A percentile compares a stretch with the other conserved stretches of the same genome.
These are phyloP conservation scores for Monochamus saltuarius DNA, from an alignment of 1,140 invertebrate species.

Conservation along the genomic window DNA sequence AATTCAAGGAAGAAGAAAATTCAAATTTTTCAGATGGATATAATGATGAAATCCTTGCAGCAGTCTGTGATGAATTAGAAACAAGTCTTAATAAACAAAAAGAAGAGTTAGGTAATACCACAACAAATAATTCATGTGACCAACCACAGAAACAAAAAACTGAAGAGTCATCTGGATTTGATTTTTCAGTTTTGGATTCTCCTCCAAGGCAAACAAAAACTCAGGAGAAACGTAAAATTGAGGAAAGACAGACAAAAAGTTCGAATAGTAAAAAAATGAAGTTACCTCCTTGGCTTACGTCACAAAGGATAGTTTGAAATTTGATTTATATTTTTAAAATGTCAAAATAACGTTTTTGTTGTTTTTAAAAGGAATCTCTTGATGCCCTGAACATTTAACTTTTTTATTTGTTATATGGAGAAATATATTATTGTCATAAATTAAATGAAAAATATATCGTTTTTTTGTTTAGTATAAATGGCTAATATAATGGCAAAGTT, in stretches of 20 bases:
- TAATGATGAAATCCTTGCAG: neutral
- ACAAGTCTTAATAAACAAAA: neutral
- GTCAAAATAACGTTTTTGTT: no score
- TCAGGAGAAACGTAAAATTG: neutral
- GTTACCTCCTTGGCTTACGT: neutral
- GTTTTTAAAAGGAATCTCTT: no score
- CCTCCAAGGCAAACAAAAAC: conserved; percentile 1
- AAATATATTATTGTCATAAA: no score
- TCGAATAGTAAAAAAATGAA: conserved; percentile 8
- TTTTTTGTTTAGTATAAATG: no score
- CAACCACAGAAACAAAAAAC: neutral
- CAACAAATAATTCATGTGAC: neutral
- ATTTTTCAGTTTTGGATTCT: conserved; percentile 1
- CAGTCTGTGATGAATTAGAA: conserved; percentile 8
- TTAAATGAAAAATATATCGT: no score
- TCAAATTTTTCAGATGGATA: neutral
- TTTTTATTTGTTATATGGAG: no score
- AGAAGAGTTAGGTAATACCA: neutral
- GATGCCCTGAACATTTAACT: no score
- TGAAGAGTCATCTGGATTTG: neutral
- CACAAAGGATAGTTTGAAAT: neutral
- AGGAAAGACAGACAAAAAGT: neutral
- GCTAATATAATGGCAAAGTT: no score
- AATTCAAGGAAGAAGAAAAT: neutral
- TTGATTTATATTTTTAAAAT: no score